Percentiles rank a stretch among this genome's conserved stretches.
These are phyloP conservation scores for Pelodiscus sinensis DNA, from an alignment of 2,113 vertebrate genomes.

Conservation along the genomic window DNA sequence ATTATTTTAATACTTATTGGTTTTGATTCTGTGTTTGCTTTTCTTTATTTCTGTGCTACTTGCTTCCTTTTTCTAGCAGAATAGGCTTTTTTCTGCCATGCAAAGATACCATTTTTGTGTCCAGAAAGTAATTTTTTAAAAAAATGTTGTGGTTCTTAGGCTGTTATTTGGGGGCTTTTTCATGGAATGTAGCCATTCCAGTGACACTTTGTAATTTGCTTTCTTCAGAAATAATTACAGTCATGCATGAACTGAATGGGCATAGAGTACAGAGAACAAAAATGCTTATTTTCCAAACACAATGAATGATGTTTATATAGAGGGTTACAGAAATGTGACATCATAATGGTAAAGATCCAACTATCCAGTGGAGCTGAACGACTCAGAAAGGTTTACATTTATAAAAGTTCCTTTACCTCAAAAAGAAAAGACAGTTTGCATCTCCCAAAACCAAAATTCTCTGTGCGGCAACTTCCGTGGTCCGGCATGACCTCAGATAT, in stretches of 20 bases:
- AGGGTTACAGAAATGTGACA: conserved; percentile 54
- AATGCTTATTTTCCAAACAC: conserved; percentile 62
- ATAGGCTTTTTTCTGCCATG: background rate
- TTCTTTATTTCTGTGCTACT: background rate
- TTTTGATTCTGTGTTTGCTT: background rate
- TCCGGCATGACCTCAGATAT: too few species aligned
- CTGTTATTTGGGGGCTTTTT: conserved; percentile 50
- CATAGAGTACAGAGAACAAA: conserved; percentile 45
- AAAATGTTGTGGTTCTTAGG: conserved; percentile 39
- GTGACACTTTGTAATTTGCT: conserved; percentile 61
- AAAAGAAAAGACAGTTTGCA: background rate
- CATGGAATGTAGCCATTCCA: conserved; percentile 40
- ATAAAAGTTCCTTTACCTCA: conserved; percentile 24
- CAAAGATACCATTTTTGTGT: conserved; percentile 18
- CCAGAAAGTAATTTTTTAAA: background rate
- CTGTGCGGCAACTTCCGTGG: too few species aligned
- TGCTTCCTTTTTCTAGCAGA: conserved; percentile 9
- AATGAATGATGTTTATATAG: conserved; percentile 23
- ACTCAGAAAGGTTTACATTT: background rate
- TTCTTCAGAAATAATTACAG: conserved; percentile 35
- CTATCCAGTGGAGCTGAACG: background rate
- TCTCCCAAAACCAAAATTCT: too few species aligned
- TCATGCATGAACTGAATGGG: background rate
- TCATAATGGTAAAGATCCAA: conserved; percentile 46
- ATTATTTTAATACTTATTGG: background rate